Base-by-base conservation (phyloP, 92 coral and sea anemone genomes). In the Actinernus sp. region DNA sequence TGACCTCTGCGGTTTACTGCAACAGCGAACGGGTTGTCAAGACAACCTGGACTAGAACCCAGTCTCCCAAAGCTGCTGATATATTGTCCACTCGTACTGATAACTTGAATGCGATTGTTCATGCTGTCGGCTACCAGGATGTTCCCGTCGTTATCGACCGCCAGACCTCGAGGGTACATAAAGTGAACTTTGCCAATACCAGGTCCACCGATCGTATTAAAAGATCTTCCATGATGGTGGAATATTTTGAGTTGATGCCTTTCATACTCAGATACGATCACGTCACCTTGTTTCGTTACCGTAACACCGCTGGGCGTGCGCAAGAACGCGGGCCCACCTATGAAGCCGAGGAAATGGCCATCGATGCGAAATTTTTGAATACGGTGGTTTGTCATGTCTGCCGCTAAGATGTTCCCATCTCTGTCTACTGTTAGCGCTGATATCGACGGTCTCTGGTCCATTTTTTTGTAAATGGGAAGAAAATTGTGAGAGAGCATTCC, bases 61-160 rank as follows among this genome's bases (percentile, higher is more conserved):
- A 93, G 58, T 65, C 98, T 78, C n/a, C 98, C 98, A 74, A 93
- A 88, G 25, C 78, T 78, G 44, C 58, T 76, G 19, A 90, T 52
- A 29, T 85, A 85, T 33, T 71, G 76, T 7, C 93, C 98, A 16
- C 76, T 24, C 29, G 76, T 56, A 36, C 59, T 80, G 11, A 93
- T 66, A n/a, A 93, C 97, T 51, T 93, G 97, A 36, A 93, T 83
- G 41, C 96, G 90, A 66, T 93, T 91, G 51, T 91, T 93, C 64
- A 76, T 74, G 39, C 86, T 83, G 63, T 93, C 98, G 20, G 94
- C 94, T 7, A 90, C 89, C 16, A 93, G 43, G 10, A 91, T 74
- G 36, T 93, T 93, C 0, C 87, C 91, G 11, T 28, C 30, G 32
- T 70, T 65, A 33, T 93, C 98, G 21, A 87, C 61, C 4, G 92